A percentile compares a stretch with the other conserved stretches of the same genome.
phyloP scores from a whole-genome alignment of 1,140 invertebrate genomes.

The Procambarus virginalis region DNA sequence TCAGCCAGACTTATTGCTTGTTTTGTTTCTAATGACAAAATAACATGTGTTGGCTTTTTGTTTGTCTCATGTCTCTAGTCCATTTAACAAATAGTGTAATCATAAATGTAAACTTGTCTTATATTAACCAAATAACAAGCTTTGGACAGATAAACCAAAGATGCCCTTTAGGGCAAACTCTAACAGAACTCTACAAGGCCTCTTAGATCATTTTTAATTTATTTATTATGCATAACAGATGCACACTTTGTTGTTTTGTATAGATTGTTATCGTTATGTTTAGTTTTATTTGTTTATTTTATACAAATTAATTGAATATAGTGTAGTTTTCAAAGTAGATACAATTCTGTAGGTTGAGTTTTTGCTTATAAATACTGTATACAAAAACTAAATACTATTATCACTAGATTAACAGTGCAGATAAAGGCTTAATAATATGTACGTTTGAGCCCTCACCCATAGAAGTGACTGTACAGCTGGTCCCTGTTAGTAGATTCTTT shows the following conservation, averaged over 20 bases:
- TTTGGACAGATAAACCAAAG: conserved; percentile 5
- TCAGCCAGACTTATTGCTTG: conserved; percentile 43
- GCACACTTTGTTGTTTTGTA: conserved; percentile 1
- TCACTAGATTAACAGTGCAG: not conserved
- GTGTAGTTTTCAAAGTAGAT: conserved; percentile 3
- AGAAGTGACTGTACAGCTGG: not conserved
- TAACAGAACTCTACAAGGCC: conserved; percentile 2
- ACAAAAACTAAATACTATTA: not conserved
- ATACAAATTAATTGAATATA: not conserved
- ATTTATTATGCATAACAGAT: conserved; percentile 5
- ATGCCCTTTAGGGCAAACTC: not conserved
- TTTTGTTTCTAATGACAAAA: conserved; percentile 45
- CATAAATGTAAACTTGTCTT: conserved; percentile 31
- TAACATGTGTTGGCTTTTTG: conserved; percentile 54
- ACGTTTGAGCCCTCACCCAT: conserved; percentile 3
- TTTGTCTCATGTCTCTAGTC: conserved; percentile 45
- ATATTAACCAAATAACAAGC: conserved; percentile 31
- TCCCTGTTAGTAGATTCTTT: not conserved
- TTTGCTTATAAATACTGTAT: not conserved
- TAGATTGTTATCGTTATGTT: not conserved
- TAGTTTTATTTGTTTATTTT: not conserved
- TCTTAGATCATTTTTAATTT: not conserved
- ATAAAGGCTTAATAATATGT: conserved; percentile 10
- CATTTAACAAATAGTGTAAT: conserved; percentile 21
- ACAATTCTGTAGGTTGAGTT: not conserved